Base-by-base conservation (phyloP, 2,888 invertebrate species). In the Mimumesa dahlbomi region DNA sequence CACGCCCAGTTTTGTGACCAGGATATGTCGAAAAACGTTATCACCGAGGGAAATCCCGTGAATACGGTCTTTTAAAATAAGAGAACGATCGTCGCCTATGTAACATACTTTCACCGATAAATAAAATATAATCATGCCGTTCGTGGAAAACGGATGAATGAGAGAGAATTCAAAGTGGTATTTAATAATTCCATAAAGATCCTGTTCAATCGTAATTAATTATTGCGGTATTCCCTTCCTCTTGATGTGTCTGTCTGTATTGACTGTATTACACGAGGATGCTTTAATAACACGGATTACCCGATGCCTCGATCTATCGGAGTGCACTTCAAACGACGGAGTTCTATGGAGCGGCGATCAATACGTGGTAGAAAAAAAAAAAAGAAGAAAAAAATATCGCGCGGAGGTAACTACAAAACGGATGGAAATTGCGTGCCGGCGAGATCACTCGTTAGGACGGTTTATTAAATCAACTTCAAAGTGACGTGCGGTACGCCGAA, bases 1-100 rank as follows among this genome's bases (percentile, higher is more conserved):
- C 69, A 68, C 70, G 70, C 70, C 69, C 68, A 65, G 70, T 29
- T 56, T 61, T 49, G 34, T 56, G 21, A 14, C 16, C 54, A n/a
- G 22, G 50, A 45, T 14, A 18, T 7, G n/a, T 5, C 14, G 18
- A 48, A 48, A 9, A 16, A 48, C 7, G 34, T 45, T 21, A 22
- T 45, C 45, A 45, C 14, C 19, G 6, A 46, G 34, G n/a, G n/a
- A n/a, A n/a, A 5, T 9, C 2, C 16, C 40, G 18, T 9, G 40
- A n/a, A n/a, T n/a, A n/a, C n/a, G n/a, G n/a, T n/a, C n/a, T n/a
- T n/a, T n/a, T n/a, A n/a, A n/a, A n/a, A n/a, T n/a, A n/a, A n/a
- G n/a, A n/a, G n/a, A n/a, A n/a, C n/a, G n/a, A n/a, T n/a, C n/a
- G n/a, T n/a, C n/a, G n/a, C n/a, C n/a, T n/a, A n/a, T n/a, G n/a